Percentiles rank a stretch among this genome's conserved stretches.
Conservation (phyloP, 1,140 invertebrate genomes). For the Sycobia sp. region DNA sequence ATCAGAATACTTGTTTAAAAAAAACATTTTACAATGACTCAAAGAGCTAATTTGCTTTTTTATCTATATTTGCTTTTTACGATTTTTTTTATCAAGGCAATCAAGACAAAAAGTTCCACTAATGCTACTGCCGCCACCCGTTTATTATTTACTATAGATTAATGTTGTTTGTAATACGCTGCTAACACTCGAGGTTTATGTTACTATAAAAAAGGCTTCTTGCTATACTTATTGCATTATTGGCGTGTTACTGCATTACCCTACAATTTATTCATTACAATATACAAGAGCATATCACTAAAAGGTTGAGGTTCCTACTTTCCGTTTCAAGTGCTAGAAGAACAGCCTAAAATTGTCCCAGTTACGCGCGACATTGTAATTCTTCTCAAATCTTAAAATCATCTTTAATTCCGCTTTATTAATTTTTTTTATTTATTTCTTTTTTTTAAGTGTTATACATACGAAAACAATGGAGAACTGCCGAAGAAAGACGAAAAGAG, state of each 20-base stretch:
- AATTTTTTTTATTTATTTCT: neutral
- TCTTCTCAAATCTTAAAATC: neutral
- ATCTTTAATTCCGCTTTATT: neutral
- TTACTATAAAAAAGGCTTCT: constrained; percentile 17
- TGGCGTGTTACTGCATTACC: constrained; percentile 17
- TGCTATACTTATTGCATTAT: constrained; percentile 13
- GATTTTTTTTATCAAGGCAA: constrained; percentile 17
- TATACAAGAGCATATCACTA: constrained; percentile 52
- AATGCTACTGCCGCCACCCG: constrained; percentile 26
- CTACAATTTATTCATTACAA: constrained; percentile 11
- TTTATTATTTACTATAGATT: constrained; percentile 8
- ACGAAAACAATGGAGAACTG: neutral
- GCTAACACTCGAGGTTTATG: constrained; percentile 23
- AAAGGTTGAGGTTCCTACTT: constrained; percentile 63
- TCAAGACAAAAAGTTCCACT: constrained; percentile 26
- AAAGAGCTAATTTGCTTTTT: constrained; percentile 3
- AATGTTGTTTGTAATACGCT: constrained; percentile 39
- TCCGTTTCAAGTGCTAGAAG: constrained; percentile 66
- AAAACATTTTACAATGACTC: constrained; percentile 15
- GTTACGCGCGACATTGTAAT: constrained; percentile 1
- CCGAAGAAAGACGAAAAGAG: constrained; percentile 22
- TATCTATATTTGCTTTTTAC: neutral
- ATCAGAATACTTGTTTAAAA: constrained; percentile 51
- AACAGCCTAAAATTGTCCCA: constrained; percentile 58
- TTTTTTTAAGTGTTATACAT: neutral